Percentiles rank a stretch among this genome's conserved stretches.
phyloP scores from a whole-genome alignment of 2,888 invertebrate species.

The Drosophila borborema region DNA sequence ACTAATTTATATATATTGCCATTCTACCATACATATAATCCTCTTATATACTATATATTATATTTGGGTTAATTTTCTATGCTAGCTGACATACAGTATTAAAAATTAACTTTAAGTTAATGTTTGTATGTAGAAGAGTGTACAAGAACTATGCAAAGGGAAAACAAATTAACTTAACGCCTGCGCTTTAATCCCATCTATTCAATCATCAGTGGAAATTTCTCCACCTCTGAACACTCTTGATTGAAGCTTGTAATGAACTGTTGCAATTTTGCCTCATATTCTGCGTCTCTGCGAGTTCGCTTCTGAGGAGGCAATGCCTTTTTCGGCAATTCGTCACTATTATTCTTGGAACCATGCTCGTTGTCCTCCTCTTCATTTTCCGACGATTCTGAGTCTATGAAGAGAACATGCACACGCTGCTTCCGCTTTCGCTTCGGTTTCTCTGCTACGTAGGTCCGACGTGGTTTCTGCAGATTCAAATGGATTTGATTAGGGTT shows the following conservation, averaged over 20 bases:
- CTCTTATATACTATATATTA: background rate
- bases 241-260: conserved; percentile 82
- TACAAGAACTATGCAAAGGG: background rate
- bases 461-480: conserved; percentile 65
- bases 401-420: conserved; percentile 65
- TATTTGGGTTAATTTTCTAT: background rate
- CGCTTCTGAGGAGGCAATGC: conserved; percentile 49
- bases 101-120: conserved; percentile 24
- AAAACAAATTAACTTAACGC: background rate
- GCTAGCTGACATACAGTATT: background rate
- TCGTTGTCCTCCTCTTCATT: conserved; percentile 53
- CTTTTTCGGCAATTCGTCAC: conserved; percentile 54
- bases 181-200: conserved; percentile 32
- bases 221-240: conserved; percentile 81
- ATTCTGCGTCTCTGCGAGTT: conserved; percentile 49
- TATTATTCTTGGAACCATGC: conserved; percentile 47
- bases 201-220: conserved; percentile 81
- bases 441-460: conserved; percentile 76
- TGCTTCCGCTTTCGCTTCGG: conserved; percentile 76
- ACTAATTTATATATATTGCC: background rate
- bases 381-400: conserved; percentile 77
- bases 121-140: background rate
- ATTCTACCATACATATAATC: background rate
- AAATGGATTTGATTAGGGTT: background rate
- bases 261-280: conserved; percentile 63